Base-by-base conservation (phyloP, 1,140 invertebrate genomes). In the Camponotus floridanus region DNA sequence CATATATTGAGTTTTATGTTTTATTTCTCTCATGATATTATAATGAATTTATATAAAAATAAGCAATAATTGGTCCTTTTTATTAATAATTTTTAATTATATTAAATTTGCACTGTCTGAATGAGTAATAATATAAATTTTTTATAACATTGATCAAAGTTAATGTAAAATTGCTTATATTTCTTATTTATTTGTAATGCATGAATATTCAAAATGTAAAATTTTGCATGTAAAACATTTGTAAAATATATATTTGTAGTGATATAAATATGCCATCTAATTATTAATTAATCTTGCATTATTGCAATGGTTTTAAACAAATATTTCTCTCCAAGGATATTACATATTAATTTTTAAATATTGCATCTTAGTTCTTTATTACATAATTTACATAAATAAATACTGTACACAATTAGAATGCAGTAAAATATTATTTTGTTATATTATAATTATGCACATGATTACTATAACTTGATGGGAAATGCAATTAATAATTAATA, bases 361-460 rank as follows among this genome's bases (percentile, higher is more conserved):
- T 70, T 26, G 31, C 26, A 42, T 62, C 36, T 61, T 31, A 11
- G 9, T 61, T 61, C 21, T 26, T 6, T 13, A 76, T 45, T 33
- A 36, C n/a, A 21, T 65, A 7, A 9, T 21, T 65, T 78, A n/a
- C 33, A 78, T 42, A 78, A 64, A 76, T 26, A 51, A 33, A 31
- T 55, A 33, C 11, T 1, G 8, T n/a, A 15, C 18, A 9, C 5
- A 42, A 36, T 48, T 78, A 11, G 1, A 42, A 3, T 2, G 42
- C 15, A 48, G 31, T n/a, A 39, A 36, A 65, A 64, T 64, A 26
- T 1, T 64, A 76, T 7, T 21, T 65, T 45, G 0, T 78, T 45
- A 21, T 26, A 65, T 78, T 13, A 0, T 2, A 42, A 5, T 65
- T 78, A 48, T 18, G 9, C 15, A 33, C 15, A 2, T 31, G 21